phyloP scores from a whole-genome alignment of 2,888 invertebrate genomes.

The Acanthosepion pharaonis region DNA sequence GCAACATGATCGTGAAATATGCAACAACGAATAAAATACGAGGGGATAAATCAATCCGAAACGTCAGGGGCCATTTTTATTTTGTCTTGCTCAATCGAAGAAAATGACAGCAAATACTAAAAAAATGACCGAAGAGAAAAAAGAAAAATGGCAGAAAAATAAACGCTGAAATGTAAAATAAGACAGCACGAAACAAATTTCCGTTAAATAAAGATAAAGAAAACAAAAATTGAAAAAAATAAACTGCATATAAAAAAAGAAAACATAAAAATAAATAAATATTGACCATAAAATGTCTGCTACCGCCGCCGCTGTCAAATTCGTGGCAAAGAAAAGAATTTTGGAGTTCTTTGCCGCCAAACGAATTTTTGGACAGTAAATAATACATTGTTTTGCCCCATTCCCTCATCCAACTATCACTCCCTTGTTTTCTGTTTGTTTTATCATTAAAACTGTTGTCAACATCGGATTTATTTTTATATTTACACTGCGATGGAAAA shows the following conservation, averaged over 20 bases:
- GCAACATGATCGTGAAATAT: slow-evolving; percentile 20
- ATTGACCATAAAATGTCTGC: background rate
- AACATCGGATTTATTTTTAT: slow-evolving; percentile 33
- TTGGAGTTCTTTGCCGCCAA: background rate
- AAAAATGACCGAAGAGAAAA: background rate
- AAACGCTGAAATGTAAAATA: background rate
- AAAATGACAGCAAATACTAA: background rate
- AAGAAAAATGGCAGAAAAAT: background rate
- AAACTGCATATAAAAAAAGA: background rate
- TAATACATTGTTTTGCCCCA: background rate
- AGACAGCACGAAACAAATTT: background rate
- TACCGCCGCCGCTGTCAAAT: background rate
- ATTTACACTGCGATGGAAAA: background rate
- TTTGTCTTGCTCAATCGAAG: background rate
- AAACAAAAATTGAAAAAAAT: background rate
- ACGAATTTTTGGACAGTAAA: background rate
- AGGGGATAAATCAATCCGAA: slow-evolving; percentile 2
- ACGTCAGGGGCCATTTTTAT: background rate
- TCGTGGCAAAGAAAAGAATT: background rate
- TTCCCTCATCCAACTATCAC: background rate
- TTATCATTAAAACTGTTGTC: slow-evolving; percentile 20
- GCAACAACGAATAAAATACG: slow-evolving; percentile 6
- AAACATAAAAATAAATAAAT: background rate
- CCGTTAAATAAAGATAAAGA: background rate
- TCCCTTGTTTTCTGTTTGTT: background rate